Evolutionary conservation across 2,888 invertebrate species (phyloP).

Genomic region (Arrhopalites spinosus): DNA sequence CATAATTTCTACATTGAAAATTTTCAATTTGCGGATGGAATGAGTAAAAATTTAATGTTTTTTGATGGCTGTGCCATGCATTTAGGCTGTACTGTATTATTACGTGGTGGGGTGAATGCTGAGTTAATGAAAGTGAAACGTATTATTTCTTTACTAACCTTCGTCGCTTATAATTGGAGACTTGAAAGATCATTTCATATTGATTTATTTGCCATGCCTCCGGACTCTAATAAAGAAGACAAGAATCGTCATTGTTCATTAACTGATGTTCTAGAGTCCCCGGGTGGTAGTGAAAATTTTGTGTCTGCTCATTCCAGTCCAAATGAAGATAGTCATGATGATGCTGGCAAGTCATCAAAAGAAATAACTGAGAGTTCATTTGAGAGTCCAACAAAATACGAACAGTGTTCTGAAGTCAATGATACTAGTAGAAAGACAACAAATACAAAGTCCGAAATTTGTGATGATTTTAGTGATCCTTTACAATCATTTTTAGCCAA

Average conservation of each 20-base stretch:
- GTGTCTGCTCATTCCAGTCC: conserved; percentile 39
- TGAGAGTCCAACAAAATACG: neutral
- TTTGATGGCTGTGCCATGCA: conserved; percentile 88
- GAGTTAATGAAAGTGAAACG: conserved; percentile 83
- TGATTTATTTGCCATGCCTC: conserved; percentile 81
- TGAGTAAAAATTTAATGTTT: conserved; percentile 85
- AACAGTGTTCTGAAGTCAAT: neutral
- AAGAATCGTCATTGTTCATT: conserved; percentile 1
- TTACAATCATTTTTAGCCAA: conserved; percentile 66
- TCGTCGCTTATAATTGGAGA: conserved; percentile 87
- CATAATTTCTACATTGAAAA: conserved; percentile 76
- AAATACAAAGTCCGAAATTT: conserved; percentile 60
- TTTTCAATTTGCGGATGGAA: conserved; percentile 63
- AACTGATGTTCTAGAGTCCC: conserved; percentile 34
- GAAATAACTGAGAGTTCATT: neutral
- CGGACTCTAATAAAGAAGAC: conserved; percentile 57
- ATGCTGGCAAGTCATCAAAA: neutral
- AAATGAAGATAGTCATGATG: conserved; percentile 23
- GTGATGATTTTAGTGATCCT: conserved; percentile 83
- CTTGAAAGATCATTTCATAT: conserved; percentile 88
- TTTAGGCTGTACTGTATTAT: conserved; percentile 82
- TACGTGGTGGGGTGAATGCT: conserved; percentile 74
- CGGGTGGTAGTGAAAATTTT: conserved; percentile 48
- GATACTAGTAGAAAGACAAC: conserved; percentile 18
- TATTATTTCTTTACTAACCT: conserved; percentile 79